Evolutionary conservation across 2,113 vertebrate species (phyloP), one percentile per base, ranked within the genome.

Genomic region (Lethenteron camtschaticum): DNA sequence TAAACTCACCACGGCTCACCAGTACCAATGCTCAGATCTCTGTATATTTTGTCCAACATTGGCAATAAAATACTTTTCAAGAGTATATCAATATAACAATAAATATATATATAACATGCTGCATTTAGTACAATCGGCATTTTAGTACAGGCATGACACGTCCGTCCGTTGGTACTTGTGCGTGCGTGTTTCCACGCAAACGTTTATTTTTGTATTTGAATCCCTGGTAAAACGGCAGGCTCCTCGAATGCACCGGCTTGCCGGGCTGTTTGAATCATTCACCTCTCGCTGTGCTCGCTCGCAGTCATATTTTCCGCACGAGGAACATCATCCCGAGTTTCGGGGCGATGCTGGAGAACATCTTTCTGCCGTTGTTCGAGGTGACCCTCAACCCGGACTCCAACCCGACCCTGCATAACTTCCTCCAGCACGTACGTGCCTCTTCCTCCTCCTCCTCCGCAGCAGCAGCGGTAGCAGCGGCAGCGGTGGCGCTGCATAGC

Each of bases 311-410:
- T 81, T 99, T 99, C 81, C 86, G 78, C 79, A 80, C 82, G 70
- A 96, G 86, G 81, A 90, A 87, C 73, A 75, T 96, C 70, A 69
- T 96, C 69, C 83, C 86, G 60, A 82, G 75, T 79, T 99, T 88
- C 68, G 85, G 85, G 68, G 95, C 88, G 80, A 96, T 99, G 84
- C 77, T 99, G 78, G 87, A 95, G 76, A 96, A 99, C 74, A 82
- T 99, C 72, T 99, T 99, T 77, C 76, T 92, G 63, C 91, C 94
- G 11, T 82, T 99, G 57, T 99, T 95, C 74, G 84, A 96, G 78
- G 91, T 90, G 10, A 96, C 91, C 1, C 80, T 99, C 73, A 88
- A 90, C 70, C 94, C 94, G 11, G 86, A 85, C 70, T 83, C 91
- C 73, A 83, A 99, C 78, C 86, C 79, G 76, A 81, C 85, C 70